Base-by-base conservation (phyloP, 2,888 invertebrate genomes). In the Xanthostigma xanthostigma region DNA sequence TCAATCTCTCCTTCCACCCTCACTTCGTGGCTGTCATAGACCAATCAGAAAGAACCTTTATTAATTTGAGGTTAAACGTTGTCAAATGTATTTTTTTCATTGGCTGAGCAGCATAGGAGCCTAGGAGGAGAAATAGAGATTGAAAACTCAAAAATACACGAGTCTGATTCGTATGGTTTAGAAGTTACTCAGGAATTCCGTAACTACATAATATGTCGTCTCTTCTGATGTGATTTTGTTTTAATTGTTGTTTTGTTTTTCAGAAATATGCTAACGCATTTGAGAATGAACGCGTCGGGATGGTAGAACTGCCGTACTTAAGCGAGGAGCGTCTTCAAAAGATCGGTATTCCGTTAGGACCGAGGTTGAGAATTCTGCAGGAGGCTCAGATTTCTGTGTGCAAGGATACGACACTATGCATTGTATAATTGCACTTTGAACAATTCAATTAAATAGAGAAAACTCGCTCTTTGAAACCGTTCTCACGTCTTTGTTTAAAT, bases 321-420 rank as follows among this genome's bases (percentile, higher is more conserved):
- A 89, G 85, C 1, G 93, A 93, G 63, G 91, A 92, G 57, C 75
- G 87, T 49, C 72, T 93, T 6, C 80, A 89, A 56, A 89, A 88
- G 50, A 78, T 93, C 62, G 91, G 92, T 1, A 83, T 93, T n/a
- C 92, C 93, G 0, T 71, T 93, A 58, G 93, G 92, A 9, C 92
- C 93, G 2, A 68, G 92, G 53, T 74, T 91, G 60, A 75, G 92
- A 59, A 92, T 93, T 58, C 72, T 92, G 52, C 89, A 90, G 66
- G 92, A 93, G 64, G 87, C 89, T 34, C 78, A 80, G 61, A 75
- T 78, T 60, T 76, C 76, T 40, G 73, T 76, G 51, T 75, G 74
- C 61, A 75, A 59, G 70, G 82, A 70, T 63, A 78, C 76, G 27
- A 79, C 79, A 0, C 60, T 79, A 51, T 79, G 79, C 63, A 79